Conservation (phyloP, 2,797 vertebrate genomes). For the Esox lucius region DNA sequence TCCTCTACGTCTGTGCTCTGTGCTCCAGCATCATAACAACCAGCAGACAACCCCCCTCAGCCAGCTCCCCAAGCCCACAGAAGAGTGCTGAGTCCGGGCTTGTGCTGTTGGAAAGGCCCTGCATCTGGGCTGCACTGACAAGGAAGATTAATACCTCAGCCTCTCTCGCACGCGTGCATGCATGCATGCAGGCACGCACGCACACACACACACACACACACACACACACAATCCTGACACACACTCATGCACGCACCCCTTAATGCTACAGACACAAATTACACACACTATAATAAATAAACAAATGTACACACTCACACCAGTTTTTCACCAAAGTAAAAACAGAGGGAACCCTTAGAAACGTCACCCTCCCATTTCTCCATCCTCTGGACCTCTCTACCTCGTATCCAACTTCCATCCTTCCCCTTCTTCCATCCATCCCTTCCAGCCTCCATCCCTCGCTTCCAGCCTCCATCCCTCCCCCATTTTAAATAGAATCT, state of each 20-base stretch:
- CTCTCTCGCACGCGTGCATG: slow-evolving; percentile 55
- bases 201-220: slow-evolving; percentile 19
- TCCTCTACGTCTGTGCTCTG: slow-evolving; percentile 54
- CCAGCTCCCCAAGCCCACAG: slow-evolving; percentile 61
- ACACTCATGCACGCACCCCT: slow-evolving; percentile 26
- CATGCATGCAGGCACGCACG: slow-evolving; percentile 35
- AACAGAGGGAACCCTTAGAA: slow-evolving; percentile 42
- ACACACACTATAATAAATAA: slow-evolving; percentile 39
- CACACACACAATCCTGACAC: slow-evolving; percentile 33
- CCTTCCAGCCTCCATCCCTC: slow-evolving; percentile 34
- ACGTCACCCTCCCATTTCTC: slow-evolving; percentile 13
- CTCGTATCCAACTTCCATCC: slow-evolving; percentile 46
- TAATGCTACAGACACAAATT: slow-evolving; percentile 24
- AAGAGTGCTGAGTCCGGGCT: slow-evolving; percentile 95
- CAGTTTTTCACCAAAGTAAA: slow-evolving; percentile 59
- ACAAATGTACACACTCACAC: neutral
- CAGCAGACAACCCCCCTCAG: slow-evolving; percentile 36
- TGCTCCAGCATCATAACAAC: slow-evolving; percentile 3
- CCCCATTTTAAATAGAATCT: slow-evolving; percentile 81
- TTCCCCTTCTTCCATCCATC: slow-evolving; percentile 56
- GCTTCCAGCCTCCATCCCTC: slow-evolving; percentile 35
- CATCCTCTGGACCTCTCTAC: slow-evolving; percentile 17
- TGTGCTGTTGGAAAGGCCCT: slow-evolving; percentile 93
- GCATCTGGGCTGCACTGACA: slow-evolving; percentile 98
- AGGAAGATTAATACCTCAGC: slow-evolving; percentile 96